Base-by-base conservation (phyloP, 2,797 vertebrate species). In the Myotis planiceps region DNA sequence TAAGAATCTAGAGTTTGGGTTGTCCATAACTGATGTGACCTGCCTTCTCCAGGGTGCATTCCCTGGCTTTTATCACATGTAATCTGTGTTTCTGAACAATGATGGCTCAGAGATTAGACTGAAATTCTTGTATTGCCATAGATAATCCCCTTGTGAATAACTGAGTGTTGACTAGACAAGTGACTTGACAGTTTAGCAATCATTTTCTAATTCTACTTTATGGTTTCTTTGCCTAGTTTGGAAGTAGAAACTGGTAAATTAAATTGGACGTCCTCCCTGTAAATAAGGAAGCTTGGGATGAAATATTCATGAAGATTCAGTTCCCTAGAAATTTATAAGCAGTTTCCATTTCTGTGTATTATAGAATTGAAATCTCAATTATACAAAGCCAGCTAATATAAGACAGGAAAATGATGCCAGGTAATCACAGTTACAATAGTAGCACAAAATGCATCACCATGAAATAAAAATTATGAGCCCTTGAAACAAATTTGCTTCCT, bases 271-370 rank as follows among this genome's bases (percentile, higher is more conserved):
- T 93, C 88, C 93, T 96, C 76, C 69, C 74, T 93, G 85, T 92
- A 97, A 97, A 97, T 93, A 96, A 60, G 63, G 95, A 97, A 96
- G 94, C 95, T 83, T 80, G 88, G 95, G 65, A 96, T 97, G 94
- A 96, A 98, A 98, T 97, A 98, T 98, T 97, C 96, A 98, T 96
- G 78, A 97, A 63, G 74, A 90, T 92, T 94, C 92, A 95, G 88
- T 92, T 96, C 92, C 88, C 93, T 81, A 72, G 94, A 91, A 97
- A 97, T 95, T 94, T 93, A 97, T 88, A 90, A 93, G 92, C 58
- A 92, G 94, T 79, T 92, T 66, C 69, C 66, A 95, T n/a, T 95
- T 80, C 78, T 93, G 55, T 88, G 94, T 94, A 88, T 92, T 95
- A 96, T 53, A 92, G 94, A 95, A 93, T 1, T 92, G 92, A 97